Percentiles rank a stretch among this genome's conserved stretches.
Evolutionary conservation across 1,140 invertebrate genomes (phyloP).

Genomic region (Epicauta chinensis): DNA sequence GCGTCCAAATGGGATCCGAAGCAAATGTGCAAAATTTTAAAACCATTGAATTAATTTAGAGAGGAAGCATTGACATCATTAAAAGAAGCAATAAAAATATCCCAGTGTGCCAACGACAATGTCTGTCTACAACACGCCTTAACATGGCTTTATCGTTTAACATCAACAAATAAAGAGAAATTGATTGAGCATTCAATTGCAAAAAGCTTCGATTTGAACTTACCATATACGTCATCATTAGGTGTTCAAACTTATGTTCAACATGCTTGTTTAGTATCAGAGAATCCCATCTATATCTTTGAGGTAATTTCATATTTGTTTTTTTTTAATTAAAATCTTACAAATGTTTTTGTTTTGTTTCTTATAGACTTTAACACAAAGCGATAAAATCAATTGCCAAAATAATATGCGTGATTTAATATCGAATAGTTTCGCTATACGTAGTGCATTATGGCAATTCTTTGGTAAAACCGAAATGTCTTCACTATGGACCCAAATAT

Average conservation of each 20-base stretch:
- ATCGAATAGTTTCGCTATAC: constrained; percentile 71
- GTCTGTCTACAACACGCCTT: constrained; percentile 79
- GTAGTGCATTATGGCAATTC: constrained; percentile 72
- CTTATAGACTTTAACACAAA: constrained; percentile 71
- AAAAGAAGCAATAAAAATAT: constrained; percentile 76
- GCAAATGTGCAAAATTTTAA: too few species aligned
- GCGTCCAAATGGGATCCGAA: too few species aligned
- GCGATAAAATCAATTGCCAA: constrained; percentile 78
- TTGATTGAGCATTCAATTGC: constrained; percentile 54
- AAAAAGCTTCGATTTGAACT: constrained; percentile 52
- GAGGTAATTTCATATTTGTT: constrained; percentile 37
- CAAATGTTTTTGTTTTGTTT: constrained; percentile 20
- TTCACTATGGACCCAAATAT: constrained; percentile 67
- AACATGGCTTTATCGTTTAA: constrained; percentile 69
- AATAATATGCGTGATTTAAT: constrained; percentile 76
- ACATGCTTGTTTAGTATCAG: constrained; percentile 35
- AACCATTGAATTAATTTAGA: too few species aligned
- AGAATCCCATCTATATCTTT: constrained; percentile 43
- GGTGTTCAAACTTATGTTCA: constrained; percentile 57
- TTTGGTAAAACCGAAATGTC: constrained; percentile 82
- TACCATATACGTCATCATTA: constrained; percentile 57
- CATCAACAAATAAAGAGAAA: constrained; percentile 41
- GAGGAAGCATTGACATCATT: constrained; percentile 70
- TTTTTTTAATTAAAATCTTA: not conserved
- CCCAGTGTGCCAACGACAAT: constrained; percentile 82